phyloP scores from a whole-genome alignment of 2,888 invertebrate genomes.

The Pyrgus malvae region DNA sequence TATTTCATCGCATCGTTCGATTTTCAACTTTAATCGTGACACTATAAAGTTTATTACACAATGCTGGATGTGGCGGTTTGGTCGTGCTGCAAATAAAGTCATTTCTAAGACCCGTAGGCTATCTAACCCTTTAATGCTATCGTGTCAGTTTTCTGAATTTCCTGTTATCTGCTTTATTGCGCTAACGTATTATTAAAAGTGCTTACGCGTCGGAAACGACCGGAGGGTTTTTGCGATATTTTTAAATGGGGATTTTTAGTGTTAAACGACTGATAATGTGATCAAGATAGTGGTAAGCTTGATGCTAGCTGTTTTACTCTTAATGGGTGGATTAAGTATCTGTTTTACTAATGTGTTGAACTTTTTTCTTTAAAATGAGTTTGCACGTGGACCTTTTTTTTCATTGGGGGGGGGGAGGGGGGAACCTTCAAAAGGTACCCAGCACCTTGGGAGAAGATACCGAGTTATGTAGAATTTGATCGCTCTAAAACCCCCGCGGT shows the following conservation, averaged over 20 bases:
- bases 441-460: too few relatives aligned
- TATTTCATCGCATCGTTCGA: conserved; percentile 10
- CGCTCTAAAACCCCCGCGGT: too few relatives aligned
- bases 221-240: conserved; percentile 10
- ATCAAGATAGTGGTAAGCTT: conserved; percentile 18
- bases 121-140: conserved; percentile 35
- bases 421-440: too few relatives aligned
- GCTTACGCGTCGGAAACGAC: conserved; percentile 32
- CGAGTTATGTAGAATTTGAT: too few relatives aligned
- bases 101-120: conserved; percentile 29
- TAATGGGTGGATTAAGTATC: too few relatives aligned
- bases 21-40: conserved; percentile 1
- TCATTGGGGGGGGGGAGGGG: too few relatives aligned
- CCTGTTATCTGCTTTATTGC: conserved; percentile 46
- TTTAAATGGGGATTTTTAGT: conserved; percentile 21
- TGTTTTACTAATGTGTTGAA: too few relatives aligned
- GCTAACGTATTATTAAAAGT: conserved; percentile 32
- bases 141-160: conserved; percentile 39
- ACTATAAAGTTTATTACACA: background rate
- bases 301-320: too few relatives aligned
- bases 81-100: background rate
- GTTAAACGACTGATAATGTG: conserved; percentile 20
- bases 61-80: background rate
- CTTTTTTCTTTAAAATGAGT: too few relatives aligned
- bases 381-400: too few relatives aligned